A percentile compares a stretch with the other conserved stretches of the same genome.
Evolutionary conservation across 1,140 invertebrate genomes (phyloP).

Genomic region (Wasmannia auropunctata): DNA sequence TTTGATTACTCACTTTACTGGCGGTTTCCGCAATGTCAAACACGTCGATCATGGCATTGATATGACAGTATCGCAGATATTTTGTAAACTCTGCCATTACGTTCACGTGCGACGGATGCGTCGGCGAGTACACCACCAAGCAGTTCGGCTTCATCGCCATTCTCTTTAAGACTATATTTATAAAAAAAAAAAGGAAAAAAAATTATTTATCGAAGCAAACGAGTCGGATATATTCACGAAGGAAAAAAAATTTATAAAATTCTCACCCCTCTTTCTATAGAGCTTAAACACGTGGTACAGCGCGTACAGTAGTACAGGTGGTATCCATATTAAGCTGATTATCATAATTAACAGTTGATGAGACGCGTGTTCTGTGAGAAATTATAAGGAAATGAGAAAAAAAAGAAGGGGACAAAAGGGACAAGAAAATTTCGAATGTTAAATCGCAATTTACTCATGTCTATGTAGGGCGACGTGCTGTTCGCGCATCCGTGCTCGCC

Average conservation of each 20-base stretch:
- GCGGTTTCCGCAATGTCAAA: slow-evolving; percentile 77
- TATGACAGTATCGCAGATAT: slow-evolving; percentile 79
- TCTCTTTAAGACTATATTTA: slow-evolving; percentile 34
- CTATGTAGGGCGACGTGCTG: slow-evolving; percentile 79
- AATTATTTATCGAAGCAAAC: background rate
- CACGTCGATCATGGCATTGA: slow-evolving; percentile 82
- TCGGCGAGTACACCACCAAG: slow-evolving; percentile 80
- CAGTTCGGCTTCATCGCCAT: slow-evolving; percentile 75
- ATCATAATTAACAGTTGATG: slow-evolving; percentile 82
- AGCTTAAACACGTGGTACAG: slow-evolving; percentile 80
- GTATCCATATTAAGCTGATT: slow-evolving; percentile 82
- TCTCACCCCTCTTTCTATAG: slow-evolving; percentile 74
- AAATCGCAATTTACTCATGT: slow-evolving; percentile 76
- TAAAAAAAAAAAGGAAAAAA: background rate
- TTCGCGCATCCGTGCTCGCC: slow-evolving; percentile 78
- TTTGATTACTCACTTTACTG: slow-evolving; percentile 73
- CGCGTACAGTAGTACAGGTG: slow-evolving; percentile 79
- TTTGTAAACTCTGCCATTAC: slow-evolving; percentile 79
- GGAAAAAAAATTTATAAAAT: background rate
- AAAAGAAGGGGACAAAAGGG: background rate
- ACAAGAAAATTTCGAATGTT: too few species aligned
- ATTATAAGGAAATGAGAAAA: background rate
- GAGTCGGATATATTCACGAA: background rate
- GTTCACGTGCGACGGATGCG: slow-evolving; percentile 78
- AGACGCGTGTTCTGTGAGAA: slow-evolving; percentile 75